Percentiles rank a stretch among this genome's conserved stretches.
Evolutionary conservation across 2,797 vertebrate genomes (phyloP).

Genomic region (Bucorvus abyssinicus): DNA sequence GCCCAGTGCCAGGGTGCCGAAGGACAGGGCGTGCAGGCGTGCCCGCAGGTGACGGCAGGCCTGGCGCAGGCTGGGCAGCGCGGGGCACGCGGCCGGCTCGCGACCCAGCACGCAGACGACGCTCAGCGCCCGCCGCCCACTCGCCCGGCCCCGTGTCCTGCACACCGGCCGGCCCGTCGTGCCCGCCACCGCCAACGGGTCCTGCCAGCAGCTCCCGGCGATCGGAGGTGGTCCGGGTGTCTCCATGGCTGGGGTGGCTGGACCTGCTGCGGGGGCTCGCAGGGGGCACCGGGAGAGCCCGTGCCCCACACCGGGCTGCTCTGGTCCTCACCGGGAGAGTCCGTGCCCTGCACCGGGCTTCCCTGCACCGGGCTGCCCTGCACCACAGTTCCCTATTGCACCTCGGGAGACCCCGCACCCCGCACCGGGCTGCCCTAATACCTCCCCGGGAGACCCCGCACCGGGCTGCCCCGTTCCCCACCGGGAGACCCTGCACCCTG

Average conservation of each 20-base stretch:
- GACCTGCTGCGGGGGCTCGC: background rate
- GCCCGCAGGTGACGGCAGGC: constrained; percentile 81
- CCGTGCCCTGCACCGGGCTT: background rate
- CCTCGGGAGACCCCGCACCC: too few relatives aligned
- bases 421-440: background rate
- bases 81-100: background rate
- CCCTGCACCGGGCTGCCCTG: background rate
- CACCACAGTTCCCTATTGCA: background rate
- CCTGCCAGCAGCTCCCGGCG: background rate
- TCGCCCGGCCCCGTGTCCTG: background rate
- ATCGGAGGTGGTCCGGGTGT: background rate
- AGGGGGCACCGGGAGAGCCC: background rate
- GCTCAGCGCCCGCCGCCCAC: constrained; percentile 72
- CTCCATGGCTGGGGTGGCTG: background rate
- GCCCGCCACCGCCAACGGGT: background rate
- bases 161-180: background rate
- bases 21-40: constrained; percentile 74
- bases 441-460: too few relatives aligned
- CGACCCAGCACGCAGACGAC: constrained; percentile 77
- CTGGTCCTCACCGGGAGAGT: background rate
- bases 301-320: background rate
- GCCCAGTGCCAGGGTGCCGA: constrained; percentile 79
- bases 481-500: too few relatives aligned
- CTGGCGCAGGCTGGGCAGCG: constrained; percentile 79
- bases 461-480: too few relatives aligned